phyloP scores from a whole-genome alignment of 1,140 invertebrate genomes.

The Drosophila nannoptera region DNA sequence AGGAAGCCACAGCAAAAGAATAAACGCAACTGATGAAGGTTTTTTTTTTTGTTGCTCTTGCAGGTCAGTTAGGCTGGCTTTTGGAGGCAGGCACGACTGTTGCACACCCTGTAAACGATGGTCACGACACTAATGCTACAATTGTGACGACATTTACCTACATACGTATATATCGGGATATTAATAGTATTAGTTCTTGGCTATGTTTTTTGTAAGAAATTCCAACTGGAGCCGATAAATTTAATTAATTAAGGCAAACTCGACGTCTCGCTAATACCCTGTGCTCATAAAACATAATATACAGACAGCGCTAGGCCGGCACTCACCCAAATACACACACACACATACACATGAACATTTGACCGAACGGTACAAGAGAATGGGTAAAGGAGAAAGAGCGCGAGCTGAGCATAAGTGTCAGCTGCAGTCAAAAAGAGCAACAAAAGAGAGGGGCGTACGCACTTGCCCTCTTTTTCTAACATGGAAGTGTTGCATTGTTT shows the following conservation, averaged over 20 bases:
- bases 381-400: constrained; percentile 14
- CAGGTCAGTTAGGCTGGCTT: neutral
- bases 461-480: constrained; percentile 11
- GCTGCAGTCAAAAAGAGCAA: constrained; percentile 28
- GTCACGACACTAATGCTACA: neutral
- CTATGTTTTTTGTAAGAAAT: neutral
- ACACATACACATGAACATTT: constrained; percentile 3
- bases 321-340: constrained; percentile 56
- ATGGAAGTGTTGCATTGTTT: constrained; percentile 40
- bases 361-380: neutral
- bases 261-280: constrained; percentile 40
- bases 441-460: neutral
- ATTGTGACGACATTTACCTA: neutral
- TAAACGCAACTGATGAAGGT: constrained; percentile 28
- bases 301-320: constrained; percentile 36
- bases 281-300: constrained; percentile 16
- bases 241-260: neutral
- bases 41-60: constrained; percentile 2
- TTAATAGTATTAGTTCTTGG: neutral
- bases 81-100: neutral
- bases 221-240: neutral
- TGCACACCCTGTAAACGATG: constrained; percentile 10
- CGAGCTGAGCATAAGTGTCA: constrained; percentile 37
- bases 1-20: constrained; percentile 43
- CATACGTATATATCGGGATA: neutral